These are phyloP conservation scores for Fregetta grallaria DNA, from an alignment of 2,113 vertebrate genomes.

Conservation along the genomic window DNA sequence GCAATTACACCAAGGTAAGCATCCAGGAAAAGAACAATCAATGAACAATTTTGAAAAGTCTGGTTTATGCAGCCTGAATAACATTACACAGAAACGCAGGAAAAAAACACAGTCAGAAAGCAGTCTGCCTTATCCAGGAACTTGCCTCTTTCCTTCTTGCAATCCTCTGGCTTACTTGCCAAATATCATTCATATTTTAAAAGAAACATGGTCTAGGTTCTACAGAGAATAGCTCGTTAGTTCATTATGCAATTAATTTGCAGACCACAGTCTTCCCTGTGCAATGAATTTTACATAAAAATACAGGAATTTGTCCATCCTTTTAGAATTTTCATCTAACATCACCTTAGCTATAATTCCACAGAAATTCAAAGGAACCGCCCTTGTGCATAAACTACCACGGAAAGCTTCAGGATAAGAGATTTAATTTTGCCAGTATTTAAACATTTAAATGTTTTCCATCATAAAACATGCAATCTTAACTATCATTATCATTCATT, in stretches of 20 bases:
- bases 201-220: not conserved
- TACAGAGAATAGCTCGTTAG: not conserved
- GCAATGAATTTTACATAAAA: slow-evolving; percentile 9
- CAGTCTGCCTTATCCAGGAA: not conserved
- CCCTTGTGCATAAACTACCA: not conserved
- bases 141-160: not conserved
- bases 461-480: not conserved
- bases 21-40: not conserved
- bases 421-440: not conserved
- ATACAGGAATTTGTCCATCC: not conserved
- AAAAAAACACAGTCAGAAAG: not conserved
- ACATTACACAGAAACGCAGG: not conserved
- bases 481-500: not conserved
- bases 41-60: not conserved
- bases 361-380: not conserved
- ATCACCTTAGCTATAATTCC: not conserved
- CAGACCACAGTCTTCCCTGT: not conserved
- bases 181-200: not conserved
- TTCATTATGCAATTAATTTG: not conserved
- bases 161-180: not conserved
- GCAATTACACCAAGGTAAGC: not conserved
- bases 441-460: not conserved
- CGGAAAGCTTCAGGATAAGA: not conserved
- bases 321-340: not conserved
- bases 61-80: not conserved